Percentiles rank a stretch among this genome's conserved stretches.
Evolutionary conservation across 1,140 invertebrate genomes (phyloP).

Genomic region (Zaprionus davidi): DNA sequence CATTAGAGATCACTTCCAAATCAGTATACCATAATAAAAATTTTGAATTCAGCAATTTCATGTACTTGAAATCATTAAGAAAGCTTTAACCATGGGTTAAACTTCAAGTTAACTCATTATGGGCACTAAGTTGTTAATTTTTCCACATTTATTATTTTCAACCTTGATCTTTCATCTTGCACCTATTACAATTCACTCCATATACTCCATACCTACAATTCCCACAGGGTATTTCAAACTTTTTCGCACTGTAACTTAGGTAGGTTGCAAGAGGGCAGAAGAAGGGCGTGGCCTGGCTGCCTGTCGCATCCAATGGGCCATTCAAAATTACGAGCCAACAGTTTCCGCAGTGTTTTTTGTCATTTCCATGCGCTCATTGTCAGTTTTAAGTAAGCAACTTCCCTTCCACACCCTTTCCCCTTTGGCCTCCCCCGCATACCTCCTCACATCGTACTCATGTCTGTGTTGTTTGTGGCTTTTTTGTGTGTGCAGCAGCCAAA

Average conservation of each 20-base stretch:
- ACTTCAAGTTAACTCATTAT: not conserved
- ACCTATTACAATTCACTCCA: not conserved
- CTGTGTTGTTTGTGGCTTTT: slow-evolving; percentile 39
- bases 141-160: no score
- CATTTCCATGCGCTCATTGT: slow-evolving; percentile 82
- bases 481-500: slow-evolving; percentile 42
- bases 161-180: not conserved
- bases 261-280: not conserved
- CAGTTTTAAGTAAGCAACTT: slow-evolving; percentile 81
- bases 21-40: no score
- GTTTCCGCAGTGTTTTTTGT: slow-evolving; percentile 81
- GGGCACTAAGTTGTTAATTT: no score
- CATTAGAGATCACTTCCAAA: no score
- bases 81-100: not conserved
- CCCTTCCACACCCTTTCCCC: slow-evolving; percentile 22
- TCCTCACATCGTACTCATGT: slow-evolving; percentile 33
- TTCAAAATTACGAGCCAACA: slow-evolving; percentile 82
- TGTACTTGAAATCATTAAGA: no score
- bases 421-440: slow-evolving; percentile 39
- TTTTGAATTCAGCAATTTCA: not conserved
- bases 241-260: slow-evolving; percentile 44
- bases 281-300: slow-evolving; percentile 13
- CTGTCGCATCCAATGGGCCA: slow-evolving; percentile 76
- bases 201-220: not conserved
- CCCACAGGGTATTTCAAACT: slow-evolving; percentile 40